Conservation (phyloP, 2,797 vertebrate genomes). For the Coccyzus lansbergi region DNA sequence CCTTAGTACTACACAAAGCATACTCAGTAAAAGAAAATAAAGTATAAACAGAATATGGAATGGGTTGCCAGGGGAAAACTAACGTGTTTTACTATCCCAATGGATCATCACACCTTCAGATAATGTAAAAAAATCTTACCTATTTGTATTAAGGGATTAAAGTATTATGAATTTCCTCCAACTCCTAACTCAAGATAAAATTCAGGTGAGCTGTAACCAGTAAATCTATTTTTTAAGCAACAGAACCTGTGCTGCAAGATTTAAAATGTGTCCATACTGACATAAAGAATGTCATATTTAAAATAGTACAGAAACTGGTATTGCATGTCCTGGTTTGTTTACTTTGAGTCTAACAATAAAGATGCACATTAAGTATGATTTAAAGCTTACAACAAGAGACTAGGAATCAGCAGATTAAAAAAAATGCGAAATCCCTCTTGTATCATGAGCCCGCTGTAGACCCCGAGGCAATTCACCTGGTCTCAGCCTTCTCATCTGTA, state of each 20-base stretch:
- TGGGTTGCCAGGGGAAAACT: slow-evolving; percentile 2
- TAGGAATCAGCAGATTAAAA: not conserved
- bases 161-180: not conserved
- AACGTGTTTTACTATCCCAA: slow-evolving; percentile 3
- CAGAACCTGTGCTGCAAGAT: not conserved
- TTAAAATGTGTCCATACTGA: not conserved
- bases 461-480: not conserved
- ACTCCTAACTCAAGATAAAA: not conserved
- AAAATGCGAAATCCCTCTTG: not conserved
- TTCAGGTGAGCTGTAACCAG: not conserved
- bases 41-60: slow-evolving; percentile 44
- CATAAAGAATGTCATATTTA: not conserved
- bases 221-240: slow-evolving; percentile 5
- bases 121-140: not conserved
- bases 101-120: not conserved
- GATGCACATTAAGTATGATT: not conserved
- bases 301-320: not conserved
- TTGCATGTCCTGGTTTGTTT: not conserved
- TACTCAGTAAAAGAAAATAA: not conserved
- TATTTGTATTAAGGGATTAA: not conserved
- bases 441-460: not conserved
- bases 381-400: not conserved
- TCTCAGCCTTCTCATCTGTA: not conserved
- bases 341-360: not conserved
- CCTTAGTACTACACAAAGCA: not conserved